A percentile compares a stretch with the other conserved stretches of the same genome.
phyloP scores from a whole-genome alignment of 2,888 invertebrate genomes.

The Mamestra brassicae region DNA sequence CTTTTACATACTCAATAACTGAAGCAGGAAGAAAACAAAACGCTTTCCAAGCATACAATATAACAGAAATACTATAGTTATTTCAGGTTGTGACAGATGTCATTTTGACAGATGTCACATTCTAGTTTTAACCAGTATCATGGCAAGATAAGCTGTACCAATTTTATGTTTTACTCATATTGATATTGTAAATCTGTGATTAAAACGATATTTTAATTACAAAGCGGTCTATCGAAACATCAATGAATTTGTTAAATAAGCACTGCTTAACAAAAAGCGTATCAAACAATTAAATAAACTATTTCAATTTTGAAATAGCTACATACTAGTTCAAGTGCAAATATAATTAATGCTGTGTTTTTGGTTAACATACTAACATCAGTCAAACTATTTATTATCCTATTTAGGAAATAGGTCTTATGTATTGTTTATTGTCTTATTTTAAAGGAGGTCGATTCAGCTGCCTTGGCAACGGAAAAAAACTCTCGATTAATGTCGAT shows the following conservation, averaged over 20 bases:
- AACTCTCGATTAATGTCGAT: neutral
- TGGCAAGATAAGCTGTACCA: neutral
- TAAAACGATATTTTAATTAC: neutral
- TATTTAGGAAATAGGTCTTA: neutral
- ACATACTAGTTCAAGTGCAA: neutral
- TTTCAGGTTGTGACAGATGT: neutral
- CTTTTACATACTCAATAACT: slow-evolving; percentile 6
- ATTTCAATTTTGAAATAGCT: neutral
- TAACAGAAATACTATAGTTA: neutral
- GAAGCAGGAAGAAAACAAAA: neutral
- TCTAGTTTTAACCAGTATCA: neutral
- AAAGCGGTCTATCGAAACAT: neutral
- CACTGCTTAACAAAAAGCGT: neutral
- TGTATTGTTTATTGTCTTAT: neutral
- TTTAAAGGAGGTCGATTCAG: neutral
- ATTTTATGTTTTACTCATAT: neutral
- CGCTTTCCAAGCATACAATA: neutral
- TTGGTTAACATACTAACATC: neutral
- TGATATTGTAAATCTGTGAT: neutral
- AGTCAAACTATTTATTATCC: no score
- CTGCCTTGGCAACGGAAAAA: neutral
- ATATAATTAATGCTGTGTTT: neutral
- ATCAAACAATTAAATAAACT: neutral
- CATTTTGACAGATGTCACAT: neutral
- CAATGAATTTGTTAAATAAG: neutral